A percentile compares a stretch with the other conserved stretches of the same genome.
Evolutionary conservation across 2,888 invertebrate species (phyloP).

Genomic region (Abrostola triplasia): DNA sequence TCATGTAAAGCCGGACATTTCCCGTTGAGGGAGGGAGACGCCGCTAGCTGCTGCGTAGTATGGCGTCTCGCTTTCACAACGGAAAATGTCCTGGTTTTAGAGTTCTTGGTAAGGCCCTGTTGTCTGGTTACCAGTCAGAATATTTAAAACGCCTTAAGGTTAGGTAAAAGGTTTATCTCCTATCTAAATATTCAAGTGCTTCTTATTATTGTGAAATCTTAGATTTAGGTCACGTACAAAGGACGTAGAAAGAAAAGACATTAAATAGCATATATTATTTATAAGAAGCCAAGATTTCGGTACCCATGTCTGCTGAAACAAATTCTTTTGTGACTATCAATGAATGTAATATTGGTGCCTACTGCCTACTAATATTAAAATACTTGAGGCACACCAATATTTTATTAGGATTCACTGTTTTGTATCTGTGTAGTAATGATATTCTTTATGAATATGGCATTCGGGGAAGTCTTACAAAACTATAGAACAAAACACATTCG

Average conservation of each 20-base stretch:
- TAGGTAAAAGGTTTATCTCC: neutral
- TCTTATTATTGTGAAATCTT: neutral
- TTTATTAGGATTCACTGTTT: no score
- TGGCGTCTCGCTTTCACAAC: no score
- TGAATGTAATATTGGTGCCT: neutral
- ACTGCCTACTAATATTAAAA: no score
- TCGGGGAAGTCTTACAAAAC: neutral
- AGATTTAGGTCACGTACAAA: constrained; percentile 13
- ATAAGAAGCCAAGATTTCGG: constrained; percentile 17
- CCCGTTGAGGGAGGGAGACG: no score
- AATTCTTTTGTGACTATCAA: neutral
- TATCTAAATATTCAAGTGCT: neutral
- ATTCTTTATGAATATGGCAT: neutral
- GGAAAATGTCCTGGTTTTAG: no score
- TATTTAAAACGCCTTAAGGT: no score
- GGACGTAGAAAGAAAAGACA: constrained; percentile 1
- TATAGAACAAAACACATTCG: neutral
- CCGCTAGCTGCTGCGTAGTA: no score
- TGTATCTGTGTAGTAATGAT: no score
- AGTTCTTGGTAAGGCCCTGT: no score
- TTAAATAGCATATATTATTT: constrained; percentile 29
- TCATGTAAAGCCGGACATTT: no score
- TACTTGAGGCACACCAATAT: no score
- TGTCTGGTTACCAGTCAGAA: no score
- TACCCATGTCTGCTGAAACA: constrained; percentile 1